Evolutionary conservation across 2,888 invertebrate genomes (phyloP).

Genomic region (Dryobotodes eremita): DNA sequence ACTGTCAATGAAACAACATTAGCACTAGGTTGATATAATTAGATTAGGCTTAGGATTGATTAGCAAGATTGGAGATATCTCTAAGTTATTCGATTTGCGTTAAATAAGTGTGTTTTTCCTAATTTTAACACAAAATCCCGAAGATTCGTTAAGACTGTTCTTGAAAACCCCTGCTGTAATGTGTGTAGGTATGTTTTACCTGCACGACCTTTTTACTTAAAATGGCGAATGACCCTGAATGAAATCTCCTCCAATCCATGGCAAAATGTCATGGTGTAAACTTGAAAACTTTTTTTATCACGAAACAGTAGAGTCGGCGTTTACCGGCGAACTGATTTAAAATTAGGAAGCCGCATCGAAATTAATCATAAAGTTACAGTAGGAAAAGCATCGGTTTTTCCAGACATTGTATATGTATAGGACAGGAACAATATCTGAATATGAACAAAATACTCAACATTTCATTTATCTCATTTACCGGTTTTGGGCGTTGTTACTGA

Average conservation of each 20-base stretch:
- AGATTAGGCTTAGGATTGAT: neutral
- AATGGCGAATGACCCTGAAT: neutral
- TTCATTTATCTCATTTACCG: neutral
- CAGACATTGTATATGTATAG: too few species aligned
- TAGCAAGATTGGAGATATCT: neutral
- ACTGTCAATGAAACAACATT: conserved; percentile 8
- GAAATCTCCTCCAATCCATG: neutral
- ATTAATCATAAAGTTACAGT: neutral
- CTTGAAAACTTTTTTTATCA: neutral
- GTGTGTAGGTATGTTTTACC: neutral
- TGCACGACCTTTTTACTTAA: neutral
- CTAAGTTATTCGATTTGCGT: too few species aligned
- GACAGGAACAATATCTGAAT: neutral
- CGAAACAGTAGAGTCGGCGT: neutral
- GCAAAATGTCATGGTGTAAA: conserved; percentile 4
- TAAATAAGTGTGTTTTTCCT: neutral
- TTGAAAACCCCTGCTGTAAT: neutral
- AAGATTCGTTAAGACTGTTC: neutral
- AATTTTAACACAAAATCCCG: neutral
- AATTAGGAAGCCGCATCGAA: neutral
- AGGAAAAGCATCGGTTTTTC: conserved; percentile 1
- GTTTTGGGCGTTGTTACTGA: neutral
- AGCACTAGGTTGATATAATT: neutral
- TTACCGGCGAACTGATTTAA: neutral
- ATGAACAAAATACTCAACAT: neutral